Conservation (phyloP, 2,113 vertebrate species). For the Macquaria australasica region DNA sequence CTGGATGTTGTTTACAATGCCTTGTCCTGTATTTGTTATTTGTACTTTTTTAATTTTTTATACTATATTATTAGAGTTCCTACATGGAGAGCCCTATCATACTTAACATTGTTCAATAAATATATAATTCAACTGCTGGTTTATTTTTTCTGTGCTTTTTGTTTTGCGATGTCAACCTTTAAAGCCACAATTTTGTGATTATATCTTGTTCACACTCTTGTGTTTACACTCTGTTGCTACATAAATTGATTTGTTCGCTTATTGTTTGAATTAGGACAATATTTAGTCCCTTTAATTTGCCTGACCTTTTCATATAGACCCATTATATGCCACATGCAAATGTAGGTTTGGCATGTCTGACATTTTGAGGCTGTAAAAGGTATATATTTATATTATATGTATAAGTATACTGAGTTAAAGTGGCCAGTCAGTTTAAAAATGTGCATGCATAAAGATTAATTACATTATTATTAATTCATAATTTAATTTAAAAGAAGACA, state of each 20-base stretch:
- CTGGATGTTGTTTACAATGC: conserved; percentile 82
- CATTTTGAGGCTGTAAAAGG: background rate
- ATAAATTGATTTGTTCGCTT: background rate
- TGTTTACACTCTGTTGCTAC: background rate
- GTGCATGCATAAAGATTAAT: background rate
- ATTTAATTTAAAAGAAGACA: background rate
- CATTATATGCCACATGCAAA: background rate
- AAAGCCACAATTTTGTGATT: background rate
- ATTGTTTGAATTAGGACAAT: background rate
- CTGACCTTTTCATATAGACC: conserved; percentile 11
- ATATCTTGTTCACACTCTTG: background rate
- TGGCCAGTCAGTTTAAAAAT: background rate
- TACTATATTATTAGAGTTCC: conserved; percentile 84
- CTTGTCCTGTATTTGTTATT: conserved; percentile 79
- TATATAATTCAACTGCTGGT: conserved; percentile 65
- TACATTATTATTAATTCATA: background rate
- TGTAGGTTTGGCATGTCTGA: background rate
- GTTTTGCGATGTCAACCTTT: background rate
- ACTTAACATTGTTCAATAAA: conserved; percentile 83
- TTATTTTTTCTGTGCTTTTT: background rate
- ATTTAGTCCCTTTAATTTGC: background rate
- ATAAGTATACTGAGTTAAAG: background rate
- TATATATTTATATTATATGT: background rate
- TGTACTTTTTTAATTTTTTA: conserved; percentile 87
- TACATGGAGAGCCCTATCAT: conserved; percentile 79